Percentiles rank a stretch among this genome's conserved stretches.
These are phyloP conservation scores for Brachionus koreanus DNA, from an alignment of 1,140 invertebrate genomes.

Conservation along the genomic window DNA sequence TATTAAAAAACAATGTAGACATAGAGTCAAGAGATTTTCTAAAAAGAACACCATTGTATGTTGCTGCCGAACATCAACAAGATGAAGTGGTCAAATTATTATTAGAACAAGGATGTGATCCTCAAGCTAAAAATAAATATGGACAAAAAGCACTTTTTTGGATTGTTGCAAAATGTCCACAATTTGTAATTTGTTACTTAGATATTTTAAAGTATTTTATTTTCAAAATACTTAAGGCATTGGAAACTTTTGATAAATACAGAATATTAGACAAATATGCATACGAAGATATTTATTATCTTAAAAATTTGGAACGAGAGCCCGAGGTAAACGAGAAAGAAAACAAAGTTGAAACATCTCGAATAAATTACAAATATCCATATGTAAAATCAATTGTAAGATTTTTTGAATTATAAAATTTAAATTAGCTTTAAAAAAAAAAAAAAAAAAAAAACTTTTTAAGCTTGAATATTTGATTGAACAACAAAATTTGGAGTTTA, in stretches of 20 bases:
- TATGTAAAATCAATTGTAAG: conserved; percentile 4
- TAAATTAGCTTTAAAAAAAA: background rate
- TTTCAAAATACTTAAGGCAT: background rate
- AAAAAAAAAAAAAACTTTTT: background rate
- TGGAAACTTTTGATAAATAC: background rate
- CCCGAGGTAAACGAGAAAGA: background rate
- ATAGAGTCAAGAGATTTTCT: background rate
- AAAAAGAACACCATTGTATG: background rate
- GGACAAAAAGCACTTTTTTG: conserved; percentile 25
- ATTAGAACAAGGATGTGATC: background rate
- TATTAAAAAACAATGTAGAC: background rate
- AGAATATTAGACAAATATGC: background rate
- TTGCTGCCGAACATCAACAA: conserved; percentile 11
- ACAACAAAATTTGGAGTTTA: background rate
- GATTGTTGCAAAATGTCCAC: conserved; percentile 23
- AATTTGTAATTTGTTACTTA: background rate
- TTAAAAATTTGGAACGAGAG: background rate
- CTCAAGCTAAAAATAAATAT: background rate
- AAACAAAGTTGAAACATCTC: background rate
- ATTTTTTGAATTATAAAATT: background rate
- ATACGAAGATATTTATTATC: background rate
- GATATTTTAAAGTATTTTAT: background rate
- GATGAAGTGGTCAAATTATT: background rate
- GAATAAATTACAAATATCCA: background rate
- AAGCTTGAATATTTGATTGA: background rate